Percentiles rank a stretch among this genome's conserved stretches.
Conservation (phyloP, 2,888 invertebrate species). For the Dexiosoma caninum region DNA sequence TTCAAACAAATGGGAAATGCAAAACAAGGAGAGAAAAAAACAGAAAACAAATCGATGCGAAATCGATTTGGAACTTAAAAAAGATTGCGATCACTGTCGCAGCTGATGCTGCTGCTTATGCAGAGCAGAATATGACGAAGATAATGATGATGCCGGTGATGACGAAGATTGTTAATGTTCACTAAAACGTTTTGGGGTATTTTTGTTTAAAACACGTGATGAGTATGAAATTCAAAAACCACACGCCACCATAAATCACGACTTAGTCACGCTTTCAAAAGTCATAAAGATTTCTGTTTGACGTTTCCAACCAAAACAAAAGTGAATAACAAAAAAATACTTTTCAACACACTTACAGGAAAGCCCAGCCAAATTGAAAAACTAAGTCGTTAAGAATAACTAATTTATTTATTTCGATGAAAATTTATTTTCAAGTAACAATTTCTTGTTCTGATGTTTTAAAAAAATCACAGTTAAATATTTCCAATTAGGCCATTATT, state of each 20-base stretch:
- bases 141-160: constrained; percentile 58
- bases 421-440: too few species aligned
- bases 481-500: not conserved
- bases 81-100: constrained; percentile 38
- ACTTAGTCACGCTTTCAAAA: constrained; percentile 78
- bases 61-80: constrained; percentile 54
- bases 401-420: not conserved
- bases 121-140: constrained; percentile 43
- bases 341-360: constrained; percentile 14
- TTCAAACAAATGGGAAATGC: not conserved
- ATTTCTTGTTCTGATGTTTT: not conserved
- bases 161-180: constrained; percentile 66
- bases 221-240: constrained; percentile 77
- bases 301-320: constrained; percentile 68
- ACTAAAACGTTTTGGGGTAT: constrained; percentile 34
- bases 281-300: constrained; percentile 77
- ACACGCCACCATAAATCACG: constrained; percentile 78
- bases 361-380: not conserved
- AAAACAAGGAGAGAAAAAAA: not conserved
- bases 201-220: constrained; percentile 61
- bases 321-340: not conserved
- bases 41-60: constrained; percentile 54
- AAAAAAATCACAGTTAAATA: not conserved
- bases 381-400: not conserved
- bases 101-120: constrained; percentile 26